Evolutionary conservation across 2,888 invertebrate species (phyloP).

Genomic region (Nemoura dubitans): DNA sequence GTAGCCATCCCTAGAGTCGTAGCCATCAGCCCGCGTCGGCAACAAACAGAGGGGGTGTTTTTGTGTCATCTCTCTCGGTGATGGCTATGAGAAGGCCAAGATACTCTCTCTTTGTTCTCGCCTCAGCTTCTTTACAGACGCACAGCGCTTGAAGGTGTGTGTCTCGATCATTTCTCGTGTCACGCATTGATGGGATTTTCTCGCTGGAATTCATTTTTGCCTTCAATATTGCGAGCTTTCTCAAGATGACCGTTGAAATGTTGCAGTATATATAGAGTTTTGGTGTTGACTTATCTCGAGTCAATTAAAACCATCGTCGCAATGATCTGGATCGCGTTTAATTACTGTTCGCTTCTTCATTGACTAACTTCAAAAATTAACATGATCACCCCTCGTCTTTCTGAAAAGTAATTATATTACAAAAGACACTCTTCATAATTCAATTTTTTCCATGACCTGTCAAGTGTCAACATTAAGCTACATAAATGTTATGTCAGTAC

Average conservation of each 20-base stretch:
- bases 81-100: neutral
- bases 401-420: neutral
- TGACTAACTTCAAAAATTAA: neutral
- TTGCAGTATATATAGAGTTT: too few relatives aligned
- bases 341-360: neutral
- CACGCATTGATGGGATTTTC: neutral
- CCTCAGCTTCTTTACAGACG: neutral
- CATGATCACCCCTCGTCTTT: neutral
- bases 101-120: neutral
- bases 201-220: neutral
- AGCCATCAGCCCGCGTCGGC: neutral
- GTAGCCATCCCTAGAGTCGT: neutral
- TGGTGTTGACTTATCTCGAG: too few relatives aligned
- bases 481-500: neutral
- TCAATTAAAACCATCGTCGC: neutral
- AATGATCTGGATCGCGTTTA: neutral
- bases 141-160: neutral
- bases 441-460: neutral
- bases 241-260: neutral
- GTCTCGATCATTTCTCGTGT: neutral
- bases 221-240: neutral
- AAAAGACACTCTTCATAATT: neutral
- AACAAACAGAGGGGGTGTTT: slow-evolving; percentile 7
- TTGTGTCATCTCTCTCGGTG: neutral
- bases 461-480: neutral